phyloP scores from a whole-genome alignment of 2,113 vertebrate species.

The Ictidomys tridecemlineatus region DNA sequence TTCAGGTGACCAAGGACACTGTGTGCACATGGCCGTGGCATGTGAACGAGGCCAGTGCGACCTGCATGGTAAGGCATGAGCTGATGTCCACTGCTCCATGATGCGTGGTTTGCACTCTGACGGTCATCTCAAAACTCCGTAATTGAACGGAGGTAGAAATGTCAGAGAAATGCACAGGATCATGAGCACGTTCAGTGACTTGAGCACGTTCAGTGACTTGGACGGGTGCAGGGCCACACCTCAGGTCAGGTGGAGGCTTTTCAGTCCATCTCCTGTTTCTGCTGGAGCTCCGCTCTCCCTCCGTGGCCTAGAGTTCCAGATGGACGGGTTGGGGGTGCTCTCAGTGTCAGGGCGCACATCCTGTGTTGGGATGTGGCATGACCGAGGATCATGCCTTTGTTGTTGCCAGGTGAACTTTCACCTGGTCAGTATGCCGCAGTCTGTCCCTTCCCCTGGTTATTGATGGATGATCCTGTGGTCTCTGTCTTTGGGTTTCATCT shows the following conservation, averaged over 20 bases:
- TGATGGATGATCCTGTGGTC: background rate
- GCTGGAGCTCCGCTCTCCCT: too few species aligned
- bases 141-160: too few species aligned
- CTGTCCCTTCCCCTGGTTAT: background rate
- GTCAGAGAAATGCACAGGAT: too few species aligned
- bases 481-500: background rate
- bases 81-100: fast-evolving
- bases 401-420: background rate
- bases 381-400: background rate
- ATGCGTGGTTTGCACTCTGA: too few species aligned
- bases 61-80: background rate
- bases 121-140: too few species aligned
- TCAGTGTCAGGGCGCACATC: too few species aligned
- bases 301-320: too few species aligned
- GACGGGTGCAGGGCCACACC: too few species aligned
- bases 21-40: background rate
- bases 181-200: too few species aligned
- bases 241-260: background rate
- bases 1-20: background rate
- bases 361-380: background rate
- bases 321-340: too few species aligned
- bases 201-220: too few species aligned
- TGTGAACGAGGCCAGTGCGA: fast-evolving
- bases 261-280: background rate
- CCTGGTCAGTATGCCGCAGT: too few species aligned